Conservation (phyloP, 64 coral and sea anemone genomes). For the Montipora sp. region DNA sequence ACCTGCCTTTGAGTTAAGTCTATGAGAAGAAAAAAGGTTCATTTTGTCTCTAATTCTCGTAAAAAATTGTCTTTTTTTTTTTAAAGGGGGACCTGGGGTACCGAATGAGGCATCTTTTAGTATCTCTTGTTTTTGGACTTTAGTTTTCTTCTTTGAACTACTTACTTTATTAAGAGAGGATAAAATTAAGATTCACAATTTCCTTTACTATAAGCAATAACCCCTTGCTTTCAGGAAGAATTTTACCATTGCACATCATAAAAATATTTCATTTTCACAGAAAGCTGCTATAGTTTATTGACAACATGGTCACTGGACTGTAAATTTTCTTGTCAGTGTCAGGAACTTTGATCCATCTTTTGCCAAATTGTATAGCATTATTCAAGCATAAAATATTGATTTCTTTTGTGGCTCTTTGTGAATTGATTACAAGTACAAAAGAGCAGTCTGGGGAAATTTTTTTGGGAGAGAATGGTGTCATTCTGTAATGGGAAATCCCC, state of each 20-base stretch:
- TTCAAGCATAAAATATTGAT: slow-evolving; percentile 46
- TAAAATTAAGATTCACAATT: not conserved
- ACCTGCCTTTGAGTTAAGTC: not conserved
- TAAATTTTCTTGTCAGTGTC: not conserved
- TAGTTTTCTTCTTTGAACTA: not conserved
- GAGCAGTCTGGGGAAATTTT: not conserved
- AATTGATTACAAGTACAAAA: not conserved
- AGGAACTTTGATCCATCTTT: not conserved
- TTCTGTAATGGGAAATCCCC: not conserved
- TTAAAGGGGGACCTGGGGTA: not conserved
- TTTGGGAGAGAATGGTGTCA: no score
- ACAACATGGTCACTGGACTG: not conserved
- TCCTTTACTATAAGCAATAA: not conserved
- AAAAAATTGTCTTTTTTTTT: not conserved
- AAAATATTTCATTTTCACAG: not conserved
- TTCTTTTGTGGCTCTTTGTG: not conserved
- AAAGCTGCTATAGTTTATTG: not conserved
- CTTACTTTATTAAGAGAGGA: not conserved
- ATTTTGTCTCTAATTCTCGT: not conserved
- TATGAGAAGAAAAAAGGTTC: not conserved
- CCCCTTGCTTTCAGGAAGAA: no score
- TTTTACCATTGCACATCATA: no score
- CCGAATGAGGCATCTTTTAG: not conserved
- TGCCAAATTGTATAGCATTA: not conserved
- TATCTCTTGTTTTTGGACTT: not conserved